These are phyloP conservation scores for Semnornis frantzii DNA, from an alignment of 2,113 vertebrate species.

Conservation along the genomic window DNA sequence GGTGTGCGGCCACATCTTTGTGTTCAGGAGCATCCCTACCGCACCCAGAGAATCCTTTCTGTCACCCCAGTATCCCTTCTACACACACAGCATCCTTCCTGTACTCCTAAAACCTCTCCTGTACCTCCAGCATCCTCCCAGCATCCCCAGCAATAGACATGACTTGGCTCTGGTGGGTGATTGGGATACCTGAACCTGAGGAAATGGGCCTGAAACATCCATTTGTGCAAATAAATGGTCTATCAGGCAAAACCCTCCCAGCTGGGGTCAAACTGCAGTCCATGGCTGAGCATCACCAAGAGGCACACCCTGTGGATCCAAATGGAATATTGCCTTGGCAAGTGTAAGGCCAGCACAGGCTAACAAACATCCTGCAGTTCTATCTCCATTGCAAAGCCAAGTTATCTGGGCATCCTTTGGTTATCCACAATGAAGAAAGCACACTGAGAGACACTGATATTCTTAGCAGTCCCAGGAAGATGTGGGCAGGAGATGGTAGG, in stretches of 20 bases:
- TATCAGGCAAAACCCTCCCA: neutral
- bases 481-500: neutral
- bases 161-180: neutral
- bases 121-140: too few relatives aligned
- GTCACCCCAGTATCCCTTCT: neutral
- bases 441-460: neutral
- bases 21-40: neutral
- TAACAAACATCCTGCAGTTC: neutral
- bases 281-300: neutral
- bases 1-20: neutral
- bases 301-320: neutral
- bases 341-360: neutral
- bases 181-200: neutral
- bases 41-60: neutral
- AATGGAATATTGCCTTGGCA: too few relatives aligned
- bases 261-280: neutral
- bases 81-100: neutral
- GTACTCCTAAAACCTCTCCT: fast-evolving
- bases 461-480: neutral
- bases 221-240: neutral
- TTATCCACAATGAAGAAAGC: neutral
- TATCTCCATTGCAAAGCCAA: neutral
- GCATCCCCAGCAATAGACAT: fast-evolving
- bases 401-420: neutral
- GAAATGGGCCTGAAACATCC: neutral